These are phyloP conservation scores for Brachypteracias leptosomus DNA, from an alignment of 2,113 vertebrate species.

Conservation along the genomic window DNA sequence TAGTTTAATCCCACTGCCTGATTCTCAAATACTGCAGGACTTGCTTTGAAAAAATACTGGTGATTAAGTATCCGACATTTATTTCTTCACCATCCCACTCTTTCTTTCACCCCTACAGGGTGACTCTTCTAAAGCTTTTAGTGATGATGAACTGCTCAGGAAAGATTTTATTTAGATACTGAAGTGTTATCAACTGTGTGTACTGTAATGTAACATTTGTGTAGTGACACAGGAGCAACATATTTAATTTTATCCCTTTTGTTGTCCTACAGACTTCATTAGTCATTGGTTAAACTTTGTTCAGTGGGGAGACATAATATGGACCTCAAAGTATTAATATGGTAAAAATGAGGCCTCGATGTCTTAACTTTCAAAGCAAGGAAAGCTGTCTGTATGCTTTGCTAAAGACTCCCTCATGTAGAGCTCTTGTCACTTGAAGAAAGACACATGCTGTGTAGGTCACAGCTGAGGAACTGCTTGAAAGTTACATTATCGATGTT, in stretches of 20 bases:
- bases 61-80: neutral
- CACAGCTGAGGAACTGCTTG: neutral
- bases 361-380: neutral
- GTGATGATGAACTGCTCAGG: neutral
- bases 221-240: neutral
- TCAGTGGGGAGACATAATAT: neutral
- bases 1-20: neutral
- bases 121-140: neutral
- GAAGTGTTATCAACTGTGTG: neutral
- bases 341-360: neutral
- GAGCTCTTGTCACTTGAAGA: neutral
- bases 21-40: neutral
- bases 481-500: neutral
- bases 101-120: neutral
- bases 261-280: neutral
- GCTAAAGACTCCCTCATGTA: neutral
- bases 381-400: neutral
- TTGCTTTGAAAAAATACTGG: slow-evolving; percentile 1
- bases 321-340: neutral
- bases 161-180: slow-evolving; percentile 48
- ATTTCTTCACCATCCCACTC: neutral
- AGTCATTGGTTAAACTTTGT: neutral
- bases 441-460: rapidly evolving
- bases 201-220: neutral
- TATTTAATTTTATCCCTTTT: neutral